Evolutionary conservation across 2,888 invertebrate species (phyloP).

Genomic region (Yponomeuta cagnagella): DNA sequence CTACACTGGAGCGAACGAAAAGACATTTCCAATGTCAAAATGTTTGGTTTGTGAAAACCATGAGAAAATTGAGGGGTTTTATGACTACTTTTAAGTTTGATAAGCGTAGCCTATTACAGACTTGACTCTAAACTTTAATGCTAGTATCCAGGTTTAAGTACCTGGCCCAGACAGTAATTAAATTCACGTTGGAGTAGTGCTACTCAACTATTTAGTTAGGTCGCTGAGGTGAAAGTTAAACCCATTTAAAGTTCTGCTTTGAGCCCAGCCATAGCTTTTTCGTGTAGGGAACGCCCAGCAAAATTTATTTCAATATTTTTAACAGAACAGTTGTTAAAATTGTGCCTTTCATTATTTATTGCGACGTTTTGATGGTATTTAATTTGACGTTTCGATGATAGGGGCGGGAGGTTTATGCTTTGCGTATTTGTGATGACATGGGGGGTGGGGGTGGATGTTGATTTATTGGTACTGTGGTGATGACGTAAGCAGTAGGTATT

Average conservation of each 20-base stretch:
- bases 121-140: neutral
- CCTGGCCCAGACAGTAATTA: neutral
- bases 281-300: neutral
- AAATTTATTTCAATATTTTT: too few relatives aligned
- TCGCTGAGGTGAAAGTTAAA: neutral
- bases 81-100: neutral
- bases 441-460: too few relatives aligned
- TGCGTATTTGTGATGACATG: too few relatives aligned
- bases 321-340: too few relatives aligned
- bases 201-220: neutral
- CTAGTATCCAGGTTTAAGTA: neutral
- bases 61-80: neutral
- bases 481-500: too few relatives aligned
- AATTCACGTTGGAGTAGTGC: neutral
- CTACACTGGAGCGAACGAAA: too few relatives aligned
- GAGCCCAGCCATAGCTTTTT: neutral
- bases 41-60: neutral
- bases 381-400: too few relatives aligned
- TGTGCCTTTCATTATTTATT: too few relatives aligned
- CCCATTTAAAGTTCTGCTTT: neutral
- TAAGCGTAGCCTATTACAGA: neutral
- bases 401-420: too few relatives aligned
- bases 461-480: too few relatives aligned
- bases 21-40: too few relatives aligned
- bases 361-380: too few relatives aligned